Percentiles rank a stretch among this genome's conserved stretches.
Conservation (phyloP, 2,113 vertebrate species). For the Galemys pyrenaicus region DNA sequence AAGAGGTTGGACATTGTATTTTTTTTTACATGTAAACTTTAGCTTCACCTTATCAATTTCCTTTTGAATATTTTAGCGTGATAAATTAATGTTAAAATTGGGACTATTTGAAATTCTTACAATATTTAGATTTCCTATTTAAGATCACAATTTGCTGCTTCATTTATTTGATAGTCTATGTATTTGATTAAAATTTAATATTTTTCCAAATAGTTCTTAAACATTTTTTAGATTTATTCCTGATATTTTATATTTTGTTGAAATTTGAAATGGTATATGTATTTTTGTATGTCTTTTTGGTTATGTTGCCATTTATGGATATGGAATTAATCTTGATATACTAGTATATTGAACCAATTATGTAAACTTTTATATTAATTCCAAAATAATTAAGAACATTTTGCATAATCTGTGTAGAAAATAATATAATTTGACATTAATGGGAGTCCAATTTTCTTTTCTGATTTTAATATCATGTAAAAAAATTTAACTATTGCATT, state of each 20-base stretch:
- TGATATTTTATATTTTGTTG: background rate
- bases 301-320: background rate
- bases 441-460: background rate
- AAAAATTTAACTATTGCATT: background rate
- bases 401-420: background rate
- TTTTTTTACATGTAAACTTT: background rate
- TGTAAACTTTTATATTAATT: background rate
- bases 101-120: background rate
- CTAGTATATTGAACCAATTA: background rate
- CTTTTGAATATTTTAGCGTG: background rate
- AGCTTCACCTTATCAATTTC: background rate
- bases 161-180: background rate
- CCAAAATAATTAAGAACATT: background rate
- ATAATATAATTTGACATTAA: constrained; percentile 29
- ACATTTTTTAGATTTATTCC: background rate
- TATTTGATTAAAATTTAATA: constrained; percentile 21
- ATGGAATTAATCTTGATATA: background rate
- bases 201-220: background rate
- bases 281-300: background rate
- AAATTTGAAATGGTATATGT: background rate
- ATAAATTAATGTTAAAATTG: constrained; percentile 7
- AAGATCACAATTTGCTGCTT: background rate
- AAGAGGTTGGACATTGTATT: background rate
- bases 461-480: background rate
- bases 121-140: background rate